Evolutionary conservation across 2,113 vertebrate species (phyloP).

Genomic region (Takifugu bimaculatus): DNA sequence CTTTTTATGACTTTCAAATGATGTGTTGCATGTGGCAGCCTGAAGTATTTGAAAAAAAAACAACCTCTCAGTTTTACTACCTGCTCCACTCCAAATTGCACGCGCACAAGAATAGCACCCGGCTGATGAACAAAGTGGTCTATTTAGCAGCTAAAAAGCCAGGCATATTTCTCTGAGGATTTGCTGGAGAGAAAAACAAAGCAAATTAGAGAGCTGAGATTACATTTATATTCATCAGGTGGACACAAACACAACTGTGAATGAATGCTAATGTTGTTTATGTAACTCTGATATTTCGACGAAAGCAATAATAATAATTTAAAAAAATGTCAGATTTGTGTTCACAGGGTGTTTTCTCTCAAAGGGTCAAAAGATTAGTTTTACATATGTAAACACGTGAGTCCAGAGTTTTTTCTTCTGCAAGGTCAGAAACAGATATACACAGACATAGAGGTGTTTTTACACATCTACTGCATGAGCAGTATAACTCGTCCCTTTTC

Average conservation of each 20-base stretch:
- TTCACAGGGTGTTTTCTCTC: background rate
- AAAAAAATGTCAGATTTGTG: background rate
- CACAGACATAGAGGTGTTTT: too few relatives aligned
- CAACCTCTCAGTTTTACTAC: background rate
- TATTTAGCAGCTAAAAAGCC: slow-evolving; percentile 6
- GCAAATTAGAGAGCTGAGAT: background rate
- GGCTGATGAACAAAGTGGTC: background rate
- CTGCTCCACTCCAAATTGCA: slow-evolving; percentile 1
- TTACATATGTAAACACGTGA: background rate
- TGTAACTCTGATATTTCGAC: background rate
- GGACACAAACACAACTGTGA: slow-evolving; percentile 1
- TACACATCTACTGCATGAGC: too few relatives aligned
- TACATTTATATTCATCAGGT: slow-evolving; percentile 4
- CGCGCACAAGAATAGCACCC: background rate
- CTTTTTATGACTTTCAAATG: background rate
- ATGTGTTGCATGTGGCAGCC: background rate
- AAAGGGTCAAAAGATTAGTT: background rate
- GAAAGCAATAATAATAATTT: background rate
- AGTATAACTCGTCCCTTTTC: too few relatives aligned
- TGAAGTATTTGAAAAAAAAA: background rate
- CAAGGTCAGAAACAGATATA: too few relatives aligned
- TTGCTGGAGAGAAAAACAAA: slow-evolving; percentile 7
- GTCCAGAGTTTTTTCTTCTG: background rate
- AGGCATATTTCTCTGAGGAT: slow-evolving; percentile 4
- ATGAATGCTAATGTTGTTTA: slow-evolving; percentile 10